A percentile compares a stretch with the other conserved stretches of the same genome.
Conservation (phyloP, 1,140 invertebrate species). For the Listronotus oregonensis region DNA sequence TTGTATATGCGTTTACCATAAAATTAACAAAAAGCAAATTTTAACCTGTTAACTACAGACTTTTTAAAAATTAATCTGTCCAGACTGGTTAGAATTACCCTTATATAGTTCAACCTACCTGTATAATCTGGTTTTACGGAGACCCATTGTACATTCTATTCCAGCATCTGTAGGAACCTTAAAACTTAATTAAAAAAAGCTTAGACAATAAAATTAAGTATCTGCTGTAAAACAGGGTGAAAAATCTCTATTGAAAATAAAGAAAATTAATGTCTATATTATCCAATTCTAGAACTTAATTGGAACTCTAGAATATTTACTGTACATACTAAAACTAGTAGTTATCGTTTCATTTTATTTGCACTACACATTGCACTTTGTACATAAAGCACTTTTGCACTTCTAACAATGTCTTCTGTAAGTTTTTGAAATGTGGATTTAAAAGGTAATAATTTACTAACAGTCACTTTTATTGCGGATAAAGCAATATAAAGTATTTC, state of each 20-base stretch:
- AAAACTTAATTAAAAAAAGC: background rate
- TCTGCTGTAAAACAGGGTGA: slow-evolving; percentile 19
- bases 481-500: too few relatives aligned
- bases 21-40: too few relatives aligned
- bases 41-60: too few relatives aligned
- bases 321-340: slow-evolving; percentile 22
- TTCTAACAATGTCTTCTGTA: background rate
- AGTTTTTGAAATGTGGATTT: background rate
- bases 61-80: too few relatives aligned
- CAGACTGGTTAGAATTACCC: too few relatives aligned
- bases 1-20: too few relatives aligned
- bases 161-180: too few relatives aligned
- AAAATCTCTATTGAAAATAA: slow-evolving; percentile 15
- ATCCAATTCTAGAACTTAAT: slow-evolving; percentile 34
- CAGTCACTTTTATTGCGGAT: too few relatives aligned
- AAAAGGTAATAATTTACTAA: background rate
- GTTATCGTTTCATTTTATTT: slow-evolving; percentile 10
- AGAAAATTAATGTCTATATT: background rate
- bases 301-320: slow-evolving; percentile 12
- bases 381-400: slow-evolving; percentile 24
- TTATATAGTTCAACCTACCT: too few relatives aligned
- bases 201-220: slow-evolving; percentile 18
- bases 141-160: too few relatives aligned
- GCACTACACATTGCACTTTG: slow-evolving; percentile 30
- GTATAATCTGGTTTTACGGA: too few relatives aligned